Conservation (phyloP, 2,797 vertebrate species). For the Denticeps clupeoides region DNA sequence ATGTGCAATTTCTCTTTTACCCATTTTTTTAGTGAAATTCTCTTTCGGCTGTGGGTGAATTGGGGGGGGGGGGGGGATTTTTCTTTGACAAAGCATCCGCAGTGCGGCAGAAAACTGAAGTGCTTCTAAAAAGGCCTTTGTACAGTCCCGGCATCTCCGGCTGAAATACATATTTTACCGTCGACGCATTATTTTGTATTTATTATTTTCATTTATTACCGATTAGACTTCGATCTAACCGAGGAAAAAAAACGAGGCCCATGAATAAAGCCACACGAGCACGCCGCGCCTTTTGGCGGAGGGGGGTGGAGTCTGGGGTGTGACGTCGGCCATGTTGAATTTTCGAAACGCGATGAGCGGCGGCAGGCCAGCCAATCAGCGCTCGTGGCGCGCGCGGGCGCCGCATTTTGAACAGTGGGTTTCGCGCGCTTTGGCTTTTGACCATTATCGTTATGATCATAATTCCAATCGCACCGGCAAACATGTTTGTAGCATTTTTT, state of each 20-base stretch:
- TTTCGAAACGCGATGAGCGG: slow-evolving; percentile 34
- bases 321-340: slow-evolving; percentile 35
- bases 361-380: slow-evolving; percentile 40
- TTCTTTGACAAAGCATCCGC: slow-evolving; percentile 17
- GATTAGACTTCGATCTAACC: neutral
- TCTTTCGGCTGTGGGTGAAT: too few relatives aligned
- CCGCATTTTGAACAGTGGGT: slow-evolving; percentile 21
- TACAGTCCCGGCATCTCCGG: too few relatives aligned
- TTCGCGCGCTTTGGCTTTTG: neutral
- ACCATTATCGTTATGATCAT: too few relatives aligned
- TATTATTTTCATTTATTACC: neutral
- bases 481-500: too few relatives aligned
- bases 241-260: too few relatives aligned
- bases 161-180: too few relatives aligned
- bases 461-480: too few relatives aligned
- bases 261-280: neutral
- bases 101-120: slow-evolving; percentile 24
- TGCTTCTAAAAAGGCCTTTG: too few relatives aligned
- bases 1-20: neutral
- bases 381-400: slow-evolving; percentile 33
- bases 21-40: neutral
- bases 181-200: neutral
- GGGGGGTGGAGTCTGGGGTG: slow-evolving; percentile 30
- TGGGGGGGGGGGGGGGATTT: slow-evolving; percentile 8
- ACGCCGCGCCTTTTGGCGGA: slow-evolving; percentile 23